Evolutionary conservation across 23 tunicate genomes (phyloP).

Genomic region (Styela clava): DNA sequence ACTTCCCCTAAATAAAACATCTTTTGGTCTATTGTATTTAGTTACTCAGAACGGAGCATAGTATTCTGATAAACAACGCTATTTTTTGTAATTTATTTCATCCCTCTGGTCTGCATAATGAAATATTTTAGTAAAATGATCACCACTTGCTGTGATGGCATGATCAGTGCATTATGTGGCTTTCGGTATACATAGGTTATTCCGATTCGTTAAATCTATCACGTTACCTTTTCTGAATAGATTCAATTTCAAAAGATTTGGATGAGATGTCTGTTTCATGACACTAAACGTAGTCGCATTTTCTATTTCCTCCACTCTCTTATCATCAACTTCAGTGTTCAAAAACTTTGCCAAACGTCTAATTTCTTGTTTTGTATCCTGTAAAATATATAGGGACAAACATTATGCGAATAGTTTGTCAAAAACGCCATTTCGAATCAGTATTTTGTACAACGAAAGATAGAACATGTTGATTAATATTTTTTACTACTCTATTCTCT

Average conservation of each 20-base stretch:
- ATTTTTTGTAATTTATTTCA: too few species aligned
- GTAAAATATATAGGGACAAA: neutral
- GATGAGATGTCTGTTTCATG: neutral
- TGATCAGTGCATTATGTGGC: too few species aligned
- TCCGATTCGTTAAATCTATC: too few species aligned
- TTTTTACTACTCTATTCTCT: too few species aligned
- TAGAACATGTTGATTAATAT: too few species aligned
- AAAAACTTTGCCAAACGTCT: neutral
- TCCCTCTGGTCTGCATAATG: too few species aligned
- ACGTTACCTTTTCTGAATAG: neutral
- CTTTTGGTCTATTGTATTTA: too few species aligned
- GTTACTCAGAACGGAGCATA: too few species aligned
- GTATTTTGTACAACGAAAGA: too few species aligned
- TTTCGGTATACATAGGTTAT: too few species aligned
- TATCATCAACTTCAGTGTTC: neutral
- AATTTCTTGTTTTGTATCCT: neutral
- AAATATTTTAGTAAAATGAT: neutral
- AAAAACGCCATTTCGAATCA: too few species aligned
- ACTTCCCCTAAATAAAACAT: neutral
- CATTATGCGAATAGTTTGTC: neutral
- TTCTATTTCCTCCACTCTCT: neutral
- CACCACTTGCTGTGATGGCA: neutral
- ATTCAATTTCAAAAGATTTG: neutral
- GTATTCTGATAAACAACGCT: too few species aligned
- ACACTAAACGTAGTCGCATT: neutral